Base-by-base conservation (phyloP, 1,140 invertebrate species). In the Stegodyphus dumicola region DNA sequence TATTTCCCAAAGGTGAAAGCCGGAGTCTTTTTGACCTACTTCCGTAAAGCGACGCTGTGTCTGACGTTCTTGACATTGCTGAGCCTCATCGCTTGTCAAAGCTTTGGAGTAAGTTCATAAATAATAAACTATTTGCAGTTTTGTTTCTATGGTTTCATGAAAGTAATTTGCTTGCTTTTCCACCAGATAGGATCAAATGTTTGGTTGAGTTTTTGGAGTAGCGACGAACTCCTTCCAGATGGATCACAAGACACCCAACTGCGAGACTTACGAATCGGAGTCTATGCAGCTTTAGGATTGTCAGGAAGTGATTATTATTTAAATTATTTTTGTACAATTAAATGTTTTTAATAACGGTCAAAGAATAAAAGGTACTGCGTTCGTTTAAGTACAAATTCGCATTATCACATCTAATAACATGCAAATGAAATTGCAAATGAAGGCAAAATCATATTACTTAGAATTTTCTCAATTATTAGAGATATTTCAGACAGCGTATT, bases 191-290 rank as follows among this genome's bases (percentile, higher is more conserved):
- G 86, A 17, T 77, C 86, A 0, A 86, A 86, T 54, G 65, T 86
- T 2, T 86, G 86, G 86, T 33, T 86, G 64, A 81, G 86, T 53
- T 7, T 52, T 2, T 86, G 86, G 86, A 86, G 86, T 49, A 83
- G 60, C 6, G 86, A 86, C 48, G 54, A 15, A 18, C 77, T 70
- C 6, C 18, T 86, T 9, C 86, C 77, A 1, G 86, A 86, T 71
- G 86, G 86, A n/a, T 64, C 86, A 2, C 86, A 86, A 53, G 33
- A 86, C n/a, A 54, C 69, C 10, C 52, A 69, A 2, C 77, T 86
- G 13, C 48, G 86, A 53, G 80, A 86, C 49, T 7, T 65, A 48
- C 75, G 86, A 56, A 64, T 86, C 56, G 66, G 33, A 6, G 17
- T 86, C 6, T 86, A 86, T 11, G 86, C 64, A 6, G 6, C 77